These are phyloP conservation scores for Pandemis cinnamomeana DNA, from an alignment of 2,888 invertebrate genomes.

Conservation along the genomic window DNA sequence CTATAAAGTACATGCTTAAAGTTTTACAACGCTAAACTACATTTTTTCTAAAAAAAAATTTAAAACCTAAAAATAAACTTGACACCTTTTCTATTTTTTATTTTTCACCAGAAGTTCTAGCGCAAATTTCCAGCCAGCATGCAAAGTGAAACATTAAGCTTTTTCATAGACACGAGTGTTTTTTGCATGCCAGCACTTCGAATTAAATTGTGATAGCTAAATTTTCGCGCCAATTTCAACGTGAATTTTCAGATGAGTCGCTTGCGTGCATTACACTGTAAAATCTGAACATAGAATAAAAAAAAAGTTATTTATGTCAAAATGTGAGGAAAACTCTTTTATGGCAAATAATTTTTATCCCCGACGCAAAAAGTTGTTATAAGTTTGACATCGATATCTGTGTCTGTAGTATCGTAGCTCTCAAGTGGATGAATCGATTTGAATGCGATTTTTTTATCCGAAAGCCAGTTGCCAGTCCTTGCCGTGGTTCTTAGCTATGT, in stretches of 20 bases:
- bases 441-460: too few relatives aligned
- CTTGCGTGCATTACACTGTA: constrained; percentile 6
- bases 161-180: background rate
- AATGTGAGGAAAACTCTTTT: background rate
- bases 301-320: background rate
- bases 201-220: constrained; percentile 24
- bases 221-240: constrained; percentile 32
- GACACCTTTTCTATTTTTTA: background rate
- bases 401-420: too few relatives aligned
- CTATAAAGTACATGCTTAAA: too few relatives aligned
- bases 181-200: background rate
- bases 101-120: background rate
- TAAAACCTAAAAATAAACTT: background rate
- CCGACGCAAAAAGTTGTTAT: too few relatives aligned
- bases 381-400: too few relatives aligned
- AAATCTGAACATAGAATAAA: constrained; percentile 1
- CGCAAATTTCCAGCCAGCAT: background rate
- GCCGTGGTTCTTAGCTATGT: too few relatives aligned
- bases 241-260: constrained; percentile 22
- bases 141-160: constrained; percentile 12
- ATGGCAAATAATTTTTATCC: too few relatives aligned
- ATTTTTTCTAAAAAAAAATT: background rate
- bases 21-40: background rate
- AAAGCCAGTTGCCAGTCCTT: too few relatives aligned
- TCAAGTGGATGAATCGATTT: too few relatives aligned